Base-by-base conservation (phyloP, 2,888 invertebrate genomes). In the Quadroppia sp. region DNA sequence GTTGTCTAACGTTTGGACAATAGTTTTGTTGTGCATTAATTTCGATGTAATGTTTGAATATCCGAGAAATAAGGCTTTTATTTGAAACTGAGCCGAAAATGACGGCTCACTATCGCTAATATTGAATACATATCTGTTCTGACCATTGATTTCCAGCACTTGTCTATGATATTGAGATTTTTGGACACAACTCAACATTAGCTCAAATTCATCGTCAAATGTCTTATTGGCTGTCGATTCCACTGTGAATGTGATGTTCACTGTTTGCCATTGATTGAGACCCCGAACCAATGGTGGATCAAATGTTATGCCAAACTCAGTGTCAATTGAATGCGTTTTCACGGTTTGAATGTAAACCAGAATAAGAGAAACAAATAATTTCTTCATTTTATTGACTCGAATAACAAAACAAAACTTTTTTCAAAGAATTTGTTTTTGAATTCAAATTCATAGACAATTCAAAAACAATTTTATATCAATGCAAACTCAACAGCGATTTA, bases 81-180 rank as follows among this genome's bases (percentile, higher is more conserved):
- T 75, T 0, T 73, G 82, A 88, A 89, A 0, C 1, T 64, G 36
- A 13, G 64, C 32, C 1, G 13, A n/a, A 30, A 64, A 64, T 15
- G 1, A 3, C 1, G 36, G 36, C n/a, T 64, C 36, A 36, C 6
- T 64, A 6, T 64, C n/a, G 11, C 4, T 64, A 11, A 64, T 7
- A 20, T 13, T 36, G 17, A 64, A 64, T 1, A 13, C 15, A 36
- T 64, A 64, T 30, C 13, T 36, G 4, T 64, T 36, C 17, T 64
- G n/a, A 11, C n/a, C 64, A 36, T n/a, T 15, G n/a, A 64, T 17
- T 7, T 64, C 36, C 1, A 64, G 13, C 7, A 64, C 64, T 36
- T 32, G 15, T 36, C 36, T 17, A 1, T 15, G 64, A 20, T 36
- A 9, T 64, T 64, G 64, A 20, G 36, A 17, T 9, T n/a, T 36